Conservation (phyloP, 2,113 vertebrate genomes). For the Rhadina sibilatrix region DNA sequence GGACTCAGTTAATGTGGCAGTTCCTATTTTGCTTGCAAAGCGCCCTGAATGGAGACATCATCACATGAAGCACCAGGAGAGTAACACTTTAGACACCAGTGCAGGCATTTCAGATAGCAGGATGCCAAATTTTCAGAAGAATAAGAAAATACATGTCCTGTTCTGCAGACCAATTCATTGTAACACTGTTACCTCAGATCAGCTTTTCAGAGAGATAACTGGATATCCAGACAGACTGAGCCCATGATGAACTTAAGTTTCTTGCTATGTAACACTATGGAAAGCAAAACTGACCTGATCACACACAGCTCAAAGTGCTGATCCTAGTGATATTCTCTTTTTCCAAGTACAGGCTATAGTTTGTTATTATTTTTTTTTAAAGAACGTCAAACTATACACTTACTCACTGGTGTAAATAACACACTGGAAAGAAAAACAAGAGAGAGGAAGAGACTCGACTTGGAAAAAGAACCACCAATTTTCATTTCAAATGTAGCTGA, state of each 20-base stretch:
- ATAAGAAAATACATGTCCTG: accelerated
- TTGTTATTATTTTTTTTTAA: neutral
- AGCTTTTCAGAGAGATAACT: neutral
- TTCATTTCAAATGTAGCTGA: slow-evolving; percentile 34
- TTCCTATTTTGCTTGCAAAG: neutral
- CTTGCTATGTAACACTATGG: neutral
- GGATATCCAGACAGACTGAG: neutral
- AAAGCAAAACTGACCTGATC: neutral
- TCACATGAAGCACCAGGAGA: neutral
- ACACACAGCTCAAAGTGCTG: neutral
- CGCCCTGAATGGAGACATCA: neutral
- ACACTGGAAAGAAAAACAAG: slow-evolving; percentile 7
- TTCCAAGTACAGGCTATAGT: neutral
- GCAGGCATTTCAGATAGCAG: neutral
- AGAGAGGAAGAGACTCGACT: neutral
- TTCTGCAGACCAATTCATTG: neutral
- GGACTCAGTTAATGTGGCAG: neutral
- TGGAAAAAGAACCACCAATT: slow-evolving; percentile 13
- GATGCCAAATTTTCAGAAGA: neutral
- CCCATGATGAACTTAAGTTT: neutral
- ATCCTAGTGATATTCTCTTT: neutral
- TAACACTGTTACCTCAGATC: neutral
- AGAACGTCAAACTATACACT: neutral
- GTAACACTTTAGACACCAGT: neutral
- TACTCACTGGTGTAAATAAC: neutral